Evolutionary conservation across 2,113 vertebrate genomes (phyloP).

Genomic region (Trematomus loennbergii): DNA sequence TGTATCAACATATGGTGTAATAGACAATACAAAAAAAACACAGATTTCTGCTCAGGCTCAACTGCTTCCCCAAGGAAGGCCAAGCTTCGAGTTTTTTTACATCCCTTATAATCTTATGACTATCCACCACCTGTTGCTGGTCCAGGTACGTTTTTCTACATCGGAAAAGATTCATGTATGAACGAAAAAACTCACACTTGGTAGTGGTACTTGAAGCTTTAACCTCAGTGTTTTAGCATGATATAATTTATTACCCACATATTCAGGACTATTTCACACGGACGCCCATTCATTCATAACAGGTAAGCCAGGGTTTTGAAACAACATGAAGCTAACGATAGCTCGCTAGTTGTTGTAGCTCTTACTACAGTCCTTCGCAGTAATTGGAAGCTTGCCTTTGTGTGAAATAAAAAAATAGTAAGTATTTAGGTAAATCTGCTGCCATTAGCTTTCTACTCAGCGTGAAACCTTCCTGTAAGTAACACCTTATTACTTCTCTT

Average conservation of each 20-base stretch:
- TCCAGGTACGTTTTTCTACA: background rate
- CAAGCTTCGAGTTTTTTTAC: background rate
- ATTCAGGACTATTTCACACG: background rate
- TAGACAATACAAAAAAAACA: background rate
- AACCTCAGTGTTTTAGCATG: background rate
- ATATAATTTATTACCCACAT: background rate
- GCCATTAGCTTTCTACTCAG: background rate
- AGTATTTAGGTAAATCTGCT: background rate
- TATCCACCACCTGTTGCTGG: background rate
- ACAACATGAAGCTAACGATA: background rate
- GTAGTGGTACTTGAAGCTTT: background rate
- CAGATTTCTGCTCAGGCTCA: conserved; percentile 3
- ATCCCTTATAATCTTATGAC: background rate
- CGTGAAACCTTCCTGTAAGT: conserved; percentile 27
- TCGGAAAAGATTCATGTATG: background rate
- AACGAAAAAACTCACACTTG: too few relatives aligned
- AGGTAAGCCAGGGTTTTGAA: background rate
- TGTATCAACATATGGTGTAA: conserved; percentile 12
- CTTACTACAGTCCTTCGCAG: background rate
- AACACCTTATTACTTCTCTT: conserved; percentile 36
- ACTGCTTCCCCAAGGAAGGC: background rate
- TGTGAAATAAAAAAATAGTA: background rate
- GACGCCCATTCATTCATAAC: background rate
- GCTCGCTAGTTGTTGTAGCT: background rate
- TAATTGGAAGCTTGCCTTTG: background rate